phyloP scores from a whole-genome alignment of 2,113 vertebrate species.

The Rhagologus leucostigma region DNA sequence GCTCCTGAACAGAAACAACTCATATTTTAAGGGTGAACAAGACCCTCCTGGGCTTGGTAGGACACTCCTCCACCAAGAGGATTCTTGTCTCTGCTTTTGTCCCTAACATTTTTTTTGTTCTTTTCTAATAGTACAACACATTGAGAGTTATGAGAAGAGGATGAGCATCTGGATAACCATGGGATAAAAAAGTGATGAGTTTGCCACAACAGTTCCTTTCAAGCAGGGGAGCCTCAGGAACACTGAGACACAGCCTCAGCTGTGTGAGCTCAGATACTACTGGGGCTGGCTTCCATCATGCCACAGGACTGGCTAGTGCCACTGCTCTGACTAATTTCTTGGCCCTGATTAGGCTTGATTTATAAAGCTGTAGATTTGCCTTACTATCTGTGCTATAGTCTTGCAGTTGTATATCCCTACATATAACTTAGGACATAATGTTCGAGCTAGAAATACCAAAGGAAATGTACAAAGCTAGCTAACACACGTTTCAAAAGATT shows the following conservation, averaged over 20 bases:
- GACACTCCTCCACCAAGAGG: neutral
- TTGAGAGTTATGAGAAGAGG: neutral
- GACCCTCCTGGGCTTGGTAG: neutral
- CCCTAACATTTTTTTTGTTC: neutral
- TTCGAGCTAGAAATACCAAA: neutral
- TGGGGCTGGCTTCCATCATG: neutral
- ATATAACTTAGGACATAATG: neutral
- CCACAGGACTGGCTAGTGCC: neutral
- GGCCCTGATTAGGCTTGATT: neutral
- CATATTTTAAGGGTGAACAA: neutral
- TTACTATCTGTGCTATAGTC: neutral
- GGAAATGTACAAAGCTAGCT: neutral
- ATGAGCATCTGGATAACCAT: neutral
- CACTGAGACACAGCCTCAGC: accelerated
- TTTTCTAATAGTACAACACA: neutral
- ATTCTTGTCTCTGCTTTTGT: neutral
- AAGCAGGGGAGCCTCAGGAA: neutral
- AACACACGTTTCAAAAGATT: neutral
- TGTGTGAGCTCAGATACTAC: neutral
- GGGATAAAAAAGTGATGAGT: neutral
- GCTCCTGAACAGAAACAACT: neutral
- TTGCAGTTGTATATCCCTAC: neutral
- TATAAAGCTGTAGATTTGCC: neutral
- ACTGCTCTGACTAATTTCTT: neutral
- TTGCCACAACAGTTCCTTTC: neutral